Evolutionary conservation across 2,113 vertebrate species (phyloP).

Genomic region (Clinocottus analis): DNA sequence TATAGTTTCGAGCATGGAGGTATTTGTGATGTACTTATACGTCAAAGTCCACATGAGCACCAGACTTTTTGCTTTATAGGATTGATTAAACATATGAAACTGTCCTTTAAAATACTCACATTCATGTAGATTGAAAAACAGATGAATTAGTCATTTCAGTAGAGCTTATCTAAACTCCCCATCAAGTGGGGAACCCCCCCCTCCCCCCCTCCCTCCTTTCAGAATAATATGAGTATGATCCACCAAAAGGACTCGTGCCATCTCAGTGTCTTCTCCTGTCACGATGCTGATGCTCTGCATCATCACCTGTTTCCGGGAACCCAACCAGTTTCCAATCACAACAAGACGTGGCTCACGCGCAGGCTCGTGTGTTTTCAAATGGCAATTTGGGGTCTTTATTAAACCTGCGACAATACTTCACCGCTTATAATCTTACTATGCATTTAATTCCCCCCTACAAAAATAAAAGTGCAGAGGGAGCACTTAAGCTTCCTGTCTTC

Average conservation of each 20-base stretch:
- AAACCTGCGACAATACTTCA: conserved; percentile 24
- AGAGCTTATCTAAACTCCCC: neutral
- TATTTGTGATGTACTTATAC: too few relatives aligned
- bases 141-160: neutral
- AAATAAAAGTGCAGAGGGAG: conserved; percentile 28
- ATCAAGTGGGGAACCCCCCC: too few relatives aligned
- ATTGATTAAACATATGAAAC: neutral
- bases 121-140: neutral
- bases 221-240: neutral
- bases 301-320: conserved; percentile 19
- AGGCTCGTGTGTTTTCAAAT: conserved; percentile 28
- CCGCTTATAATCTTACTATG: conserved; percentile 43
- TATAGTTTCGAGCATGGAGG: neutral
- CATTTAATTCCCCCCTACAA: conserved; percentile 21
- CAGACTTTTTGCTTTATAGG: neutral
- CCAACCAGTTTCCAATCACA: conserved; percentile 16
- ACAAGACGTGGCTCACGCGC: neutral
- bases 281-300: neutral
- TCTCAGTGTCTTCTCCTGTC: neutral
- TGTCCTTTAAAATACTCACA: neutral
- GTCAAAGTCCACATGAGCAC: neutral
- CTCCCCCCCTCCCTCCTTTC: too few relatives aligned
- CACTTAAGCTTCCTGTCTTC: conserved; percentile 6
- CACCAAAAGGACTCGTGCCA: neutral
- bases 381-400: conserved; percentile 17